phyloP scores from a whole-genome alignment of 2,888 invertebrate species.

The Pogonocherus hispidulus region DNA sequence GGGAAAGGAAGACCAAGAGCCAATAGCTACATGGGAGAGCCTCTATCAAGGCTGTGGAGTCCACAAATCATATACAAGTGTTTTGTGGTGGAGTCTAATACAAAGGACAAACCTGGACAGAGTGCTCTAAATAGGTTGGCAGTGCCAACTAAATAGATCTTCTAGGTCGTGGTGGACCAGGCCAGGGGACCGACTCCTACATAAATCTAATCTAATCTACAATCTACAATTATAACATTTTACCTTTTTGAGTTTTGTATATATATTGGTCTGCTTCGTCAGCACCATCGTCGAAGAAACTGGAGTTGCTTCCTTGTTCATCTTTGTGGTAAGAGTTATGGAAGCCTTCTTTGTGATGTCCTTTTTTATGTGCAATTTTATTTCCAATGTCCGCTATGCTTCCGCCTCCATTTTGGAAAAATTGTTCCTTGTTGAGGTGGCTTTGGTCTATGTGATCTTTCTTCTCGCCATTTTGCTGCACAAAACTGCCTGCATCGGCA shows the following conservation, averaged over 20 bases:
- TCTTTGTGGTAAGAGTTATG: constrained; percentile 80
- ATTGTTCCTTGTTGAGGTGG: constrained; percentile 60
- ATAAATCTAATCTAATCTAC: no score
- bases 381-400: constrained; percentile 57
- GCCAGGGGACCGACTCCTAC: no score
- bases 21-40: no score
- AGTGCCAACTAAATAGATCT: no score
- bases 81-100: no score
- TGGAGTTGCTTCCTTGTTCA: constrained; percentile 78
- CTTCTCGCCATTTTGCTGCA: constrained; percentile 57
- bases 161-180: no score
- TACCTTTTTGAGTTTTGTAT: constrained; percentile 61
- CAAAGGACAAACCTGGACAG: no score
- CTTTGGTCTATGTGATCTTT: constrained; percentile 60
- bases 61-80: no score
- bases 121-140: no score
- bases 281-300: constrained; percentile 76
- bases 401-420: constrained; percentile 60
- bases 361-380: constrained; percentile 74
- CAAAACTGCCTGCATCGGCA: constrained; percentile 60
- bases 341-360: constrained; percentile 79
- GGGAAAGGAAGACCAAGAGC: no score
- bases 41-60: no score
- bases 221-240: no score
- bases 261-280: constrained; percentile 67